These are phyloP conservation scores for Calephelis nemesis DNA, from an alignment of 1,140 invertebrate genomes.

Conservation along the genomic window DNA sequence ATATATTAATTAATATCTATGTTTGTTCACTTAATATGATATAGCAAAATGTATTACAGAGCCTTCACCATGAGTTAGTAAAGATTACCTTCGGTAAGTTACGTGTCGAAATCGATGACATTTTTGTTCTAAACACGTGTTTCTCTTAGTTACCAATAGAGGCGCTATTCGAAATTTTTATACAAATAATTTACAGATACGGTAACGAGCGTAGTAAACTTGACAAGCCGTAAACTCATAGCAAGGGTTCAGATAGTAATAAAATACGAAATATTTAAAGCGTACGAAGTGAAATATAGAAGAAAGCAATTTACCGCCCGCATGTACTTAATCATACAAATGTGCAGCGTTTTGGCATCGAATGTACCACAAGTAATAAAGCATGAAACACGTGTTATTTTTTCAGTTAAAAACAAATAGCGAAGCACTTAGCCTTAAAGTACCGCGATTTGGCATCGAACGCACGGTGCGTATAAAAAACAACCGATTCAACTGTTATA, in stretches of 20 bases:
- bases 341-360: background rate
- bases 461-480: constrained; percentile 60
- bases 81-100: too few species aligned
- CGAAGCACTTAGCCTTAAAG: background rate
- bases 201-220: too few species aligned
- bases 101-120: too few species aligned
- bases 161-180: too few species aligned
- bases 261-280: constrained; percentile 4
- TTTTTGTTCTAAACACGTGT: too few species aligned
- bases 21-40: too few species aligned
- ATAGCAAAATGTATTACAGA: too few species aligned
- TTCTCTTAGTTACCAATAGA: too few species aligned
- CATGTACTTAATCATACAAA: background rate
- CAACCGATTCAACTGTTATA: constrained; percentile 44
- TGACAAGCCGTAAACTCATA: too few species aligned
- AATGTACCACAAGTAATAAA: background rate
- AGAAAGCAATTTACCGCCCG: background rate
- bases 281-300: background rate
- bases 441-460: constrained; percentile 30
- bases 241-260: background rate
- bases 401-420: constrained; percentile 10
- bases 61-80: too few species aligned
- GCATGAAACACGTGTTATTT: constrained; percentile 12
- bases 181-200: too few species aligned
- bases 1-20: too few species aligned